phyloP scores from a whole-genome alignment of 2,797 vertebrate genomes.

The Toxotes lorentzi region DNA sequence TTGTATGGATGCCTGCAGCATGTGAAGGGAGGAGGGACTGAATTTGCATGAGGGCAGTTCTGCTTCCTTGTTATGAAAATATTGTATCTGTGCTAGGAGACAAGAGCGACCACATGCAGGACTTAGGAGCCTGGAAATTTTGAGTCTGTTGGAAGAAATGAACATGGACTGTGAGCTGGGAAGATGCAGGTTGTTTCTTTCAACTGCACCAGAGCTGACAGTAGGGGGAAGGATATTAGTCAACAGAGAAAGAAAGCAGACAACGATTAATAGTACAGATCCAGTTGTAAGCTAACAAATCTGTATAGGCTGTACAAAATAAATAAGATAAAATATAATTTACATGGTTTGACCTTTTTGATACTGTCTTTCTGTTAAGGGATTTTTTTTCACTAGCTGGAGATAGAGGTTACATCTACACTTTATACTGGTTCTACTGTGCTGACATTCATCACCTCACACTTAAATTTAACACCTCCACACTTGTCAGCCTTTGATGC shows the following conservation, averaged over 20 bases:
- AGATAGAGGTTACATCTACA: not conserved
- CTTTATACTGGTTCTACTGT: not conserved
- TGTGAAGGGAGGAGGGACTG: not conserved
- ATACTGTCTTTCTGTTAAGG: constrained; percentile 32
- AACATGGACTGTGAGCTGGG: not conserved
- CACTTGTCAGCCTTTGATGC: constrained; percentile 32
- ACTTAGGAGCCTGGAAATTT: constrained; percentile 31
- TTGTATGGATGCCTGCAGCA: constrained; percentile 26
- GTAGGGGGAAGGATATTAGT: too few relatives aligned
- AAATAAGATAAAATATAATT: constrained; percentile 22
- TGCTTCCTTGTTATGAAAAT: constrained; percentile 56
- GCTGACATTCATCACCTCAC: not conserved
- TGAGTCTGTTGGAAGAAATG: not conserved
- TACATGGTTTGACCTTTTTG: constrained; percentile 46
- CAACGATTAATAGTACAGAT: not conserved
- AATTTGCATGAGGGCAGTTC: constrained; percentile 62
- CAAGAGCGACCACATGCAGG: constrained; percentile 10
- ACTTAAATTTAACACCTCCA: constrained; percentile 12
- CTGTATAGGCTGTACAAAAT: constrained; percentile 21
- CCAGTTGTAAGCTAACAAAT: constrained; percentile 43
- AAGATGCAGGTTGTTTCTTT: not conserved
- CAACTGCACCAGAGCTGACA: not conserved
- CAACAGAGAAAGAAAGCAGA: not conserved
- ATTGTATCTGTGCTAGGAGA: constrained; percentile 16
- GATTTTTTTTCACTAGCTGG: not conserved